Evolutionary conservation across 2,888 invertebrate genomes (phyloP), one percentile per base, ranked within the genome.

Genomic region (Xanthia togata): DNA sequence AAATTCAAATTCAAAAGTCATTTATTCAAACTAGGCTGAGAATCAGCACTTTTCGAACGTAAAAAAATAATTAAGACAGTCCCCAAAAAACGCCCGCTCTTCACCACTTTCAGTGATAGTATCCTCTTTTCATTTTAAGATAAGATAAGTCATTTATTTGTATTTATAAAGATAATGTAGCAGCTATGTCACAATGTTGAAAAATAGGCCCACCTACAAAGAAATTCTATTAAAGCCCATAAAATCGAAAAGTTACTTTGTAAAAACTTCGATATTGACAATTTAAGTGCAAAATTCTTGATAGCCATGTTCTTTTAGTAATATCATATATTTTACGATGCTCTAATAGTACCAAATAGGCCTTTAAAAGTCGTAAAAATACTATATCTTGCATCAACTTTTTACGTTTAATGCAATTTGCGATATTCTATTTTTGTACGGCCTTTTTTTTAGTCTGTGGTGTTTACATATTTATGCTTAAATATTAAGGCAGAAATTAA

Each of bases 271-370:
- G 23, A 62, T 69, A 82, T 44, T 70, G 68, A 69, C 71, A 79
- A 55, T 82, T 76, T 82, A 35, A 69, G 72, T 73, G 78, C n/a
- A n/a, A 59, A 69, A 78, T 62, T 73, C 73, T 53, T 38, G 55
- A 85, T 82, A 73, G 55, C 60, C 31, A 26, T 73, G 47, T 63
- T 77, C 38, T 76, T 82, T 71, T 59, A 72, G 73, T 67, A 20
- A 72, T 72, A 79, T 72, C 62, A 62, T 68, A 41, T 74, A 76
- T 83, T 83, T 84, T 84, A 86, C 53, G 76, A 76, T 31, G n/a
- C 65, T 47, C 62, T 79, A 67, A 79, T 85, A 68, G 74, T 41
- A 78, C 64, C 55, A 78, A 81, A 85, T 82, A 82, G 86, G 70
- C 70, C 63, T 82, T 63, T 79, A 72, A 72, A 76, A 26, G 71